Percentiles rank a stretch among this genome's conserved stretches.
These are phyloP conservation scores for Pogoniulus pusillus DNA, from an alignment of 2,797 vertebrate genomes.

Conservation along the genomic window DNA sequence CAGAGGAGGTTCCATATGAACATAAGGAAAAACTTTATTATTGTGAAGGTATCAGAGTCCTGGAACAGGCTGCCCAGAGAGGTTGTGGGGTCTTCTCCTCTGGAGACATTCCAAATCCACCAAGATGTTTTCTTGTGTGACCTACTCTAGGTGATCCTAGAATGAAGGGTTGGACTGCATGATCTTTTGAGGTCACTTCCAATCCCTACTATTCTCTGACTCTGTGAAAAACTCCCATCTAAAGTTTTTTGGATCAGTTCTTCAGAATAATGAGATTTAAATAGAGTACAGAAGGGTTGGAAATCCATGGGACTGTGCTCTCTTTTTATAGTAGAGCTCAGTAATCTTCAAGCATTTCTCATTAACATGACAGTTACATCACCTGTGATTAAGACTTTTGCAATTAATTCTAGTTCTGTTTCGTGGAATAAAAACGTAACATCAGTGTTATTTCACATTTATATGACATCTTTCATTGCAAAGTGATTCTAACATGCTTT, in stretches of 20 bases:
- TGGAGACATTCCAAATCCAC: no score
- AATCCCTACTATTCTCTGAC: no score
- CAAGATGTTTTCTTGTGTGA: no score
- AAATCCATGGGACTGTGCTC: not conserved
- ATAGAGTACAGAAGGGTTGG: not conserved
- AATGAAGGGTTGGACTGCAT: no score
- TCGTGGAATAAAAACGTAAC: not conserved
- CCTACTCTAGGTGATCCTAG: no score
- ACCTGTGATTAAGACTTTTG: slow-evolving; percentile 7
- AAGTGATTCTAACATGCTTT: not conserved
- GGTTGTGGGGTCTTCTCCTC: no score
- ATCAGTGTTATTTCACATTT: not conserved
- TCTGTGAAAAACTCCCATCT: not conserved
- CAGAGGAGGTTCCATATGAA: no score
- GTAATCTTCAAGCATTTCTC: not conserved
- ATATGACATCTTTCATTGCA: not conserved
- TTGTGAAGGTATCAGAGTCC: no score
- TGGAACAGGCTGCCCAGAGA: no score
- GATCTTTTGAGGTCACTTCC: no score
- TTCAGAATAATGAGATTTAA: not conserved
- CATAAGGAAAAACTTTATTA: no score
- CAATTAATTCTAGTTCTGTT: slow-evolving; percentile 5
- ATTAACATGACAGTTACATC: not conserved
- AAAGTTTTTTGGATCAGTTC: not conserved
- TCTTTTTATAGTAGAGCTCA: slow-evolving; percentile 2